Conservation (phyloP, 2,797 vertebrate genomes). For the Lacerta viridis region DNA sequence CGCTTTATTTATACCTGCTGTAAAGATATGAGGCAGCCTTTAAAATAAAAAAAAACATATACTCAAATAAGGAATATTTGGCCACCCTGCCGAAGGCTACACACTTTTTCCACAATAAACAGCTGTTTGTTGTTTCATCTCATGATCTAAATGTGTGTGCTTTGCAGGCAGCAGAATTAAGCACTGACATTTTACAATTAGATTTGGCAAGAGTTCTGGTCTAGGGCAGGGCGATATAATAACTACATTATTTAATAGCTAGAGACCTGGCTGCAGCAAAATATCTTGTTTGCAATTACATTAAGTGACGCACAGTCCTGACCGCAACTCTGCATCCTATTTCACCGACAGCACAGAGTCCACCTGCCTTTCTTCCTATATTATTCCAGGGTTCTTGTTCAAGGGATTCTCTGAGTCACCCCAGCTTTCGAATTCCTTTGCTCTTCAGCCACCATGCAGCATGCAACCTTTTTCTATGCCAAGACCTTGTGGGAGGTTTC, state of each 20-base stretch:
- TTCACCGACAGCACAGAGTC: background rate
- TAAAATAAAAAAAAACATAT: background rate
- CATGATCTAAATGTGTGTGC: background rate
- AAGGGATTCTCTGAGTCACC: too few relatives aligned
- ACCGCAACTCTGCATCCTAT: background rate
- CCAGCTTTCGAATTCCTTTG: background rate
- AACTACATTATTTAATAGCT: conserved; percentile 8
- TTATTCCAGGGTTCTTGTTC: background rate
- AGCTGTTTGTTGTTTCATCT: background rate
- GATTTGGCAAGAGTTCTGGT: background rate
- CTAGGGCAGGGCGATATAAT: background rate
- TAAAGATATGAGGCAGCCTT: background rate
- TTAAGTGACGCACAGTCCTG: too few relatives aligned
- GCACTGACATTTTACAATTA: background rate
- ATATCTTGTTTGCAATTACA: background rate
- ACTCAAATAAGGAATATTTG: background rate
- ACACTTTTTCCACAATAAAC: background rate
- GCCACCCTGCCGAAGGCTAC: background rate
- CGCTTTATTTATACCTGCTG: background rate
- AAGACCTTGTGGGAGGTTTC: background rate
- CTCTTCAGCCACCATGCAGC: background rate
- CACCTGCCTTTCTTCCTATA: background rate
- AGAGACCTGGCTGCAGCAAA: background rate
- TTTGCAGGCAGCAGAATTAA: background rate
- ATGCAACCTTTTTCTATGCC: background rate